Evolutionary conservation across 2,797 vertebrate species (phyloP).

Genomic region (Syngnathus rostellatus): DNA sequence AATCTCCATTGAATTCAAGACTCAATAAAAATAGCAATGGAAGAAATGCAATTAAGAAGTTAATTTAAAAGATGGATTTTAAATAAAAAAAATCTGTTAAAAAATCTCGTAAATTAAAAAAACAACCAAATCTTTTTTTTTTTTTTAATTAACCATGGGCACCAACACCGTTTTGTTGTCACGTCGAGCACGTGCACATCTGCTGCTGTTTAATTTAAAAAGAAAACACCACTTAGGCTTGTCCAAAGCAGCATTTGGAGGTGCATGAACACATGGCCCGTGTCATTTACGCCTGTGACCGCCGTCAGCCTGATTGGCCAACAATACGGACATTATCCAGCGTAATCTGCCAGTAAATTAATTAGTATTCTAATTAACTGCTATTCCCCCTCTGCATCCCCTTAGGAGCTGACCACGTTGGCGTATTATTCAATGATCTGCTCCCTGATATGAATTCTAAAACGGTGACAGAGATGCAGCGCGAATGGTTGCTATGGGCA

Average conservation of each 20-base stretch:
- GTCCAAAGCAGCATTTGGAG: slow-evolving; percentile 35
- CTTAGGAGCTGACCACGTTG: slow-evolving; percentile 21
- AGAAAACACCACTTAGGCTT: slow-evolving; percentile 44
- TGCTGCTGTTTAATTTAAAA: slow-evolving; percentile 37
- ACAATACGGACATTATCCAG: slow-evolving; percentile 68
- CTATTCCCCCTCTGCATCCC: slow-evolving; percentile 33
- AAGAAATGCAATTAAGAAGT: not conserved
- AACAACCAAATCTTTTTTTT: not conserved
- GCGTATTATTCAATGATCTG: slow-evolving; percentile 1
- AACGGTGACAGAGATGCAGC: too few species aligned
- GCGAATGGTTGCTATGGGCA: not conserved
- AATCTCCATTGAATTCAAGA: not conserved
- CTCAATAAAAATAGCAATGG: not conserved
- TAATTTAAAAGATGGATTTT: not conserved
- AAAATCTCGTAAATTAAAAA: not conserved
- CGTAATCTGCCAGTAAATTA: slow-evolving; percentile 70
- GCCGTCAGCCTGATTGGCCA: slow-evolving; percentile 56
- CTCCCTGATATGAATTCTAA: not conserved
- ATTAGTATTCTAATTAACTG: slow-evolving; percentile 61
- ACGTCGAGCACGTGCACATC: slow-evolving; percentile 47
- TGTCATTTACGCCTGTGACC: slow-evolving; percentile 33
- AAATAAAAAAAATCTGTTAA: not conserved
- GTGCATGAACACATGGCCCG: slow-evolving; percentile 28
- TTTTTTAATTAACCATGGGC: not conserved
- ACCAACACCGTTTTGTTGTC: slow-evolving; percentile 14